phyloP scores from a whole-genome alignment of 2,113 vertebrate genomes.

The Gyps fulvus region DNA sequence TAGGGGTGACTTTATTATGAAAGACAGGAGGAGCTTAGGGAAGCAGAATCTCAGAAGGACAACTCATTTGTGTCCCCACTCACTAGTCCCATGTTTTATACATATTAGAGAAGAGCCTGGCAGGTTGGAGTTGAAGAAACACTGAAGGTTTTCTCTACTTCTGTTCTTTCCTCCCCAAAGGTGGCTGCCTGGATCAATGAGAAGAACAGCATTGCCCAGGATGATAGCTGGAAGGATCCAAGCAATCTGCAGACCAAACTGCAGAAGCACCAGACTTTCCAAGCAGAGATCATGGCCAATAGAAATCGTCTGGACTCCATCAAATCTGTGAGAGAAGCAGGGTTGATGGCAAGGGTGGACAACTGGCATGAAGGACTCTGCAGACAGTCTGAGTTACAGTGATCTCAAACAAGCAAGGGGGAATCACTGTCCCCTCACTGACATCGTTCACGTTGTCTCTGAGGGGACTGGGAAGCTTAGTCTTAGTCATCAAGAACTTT shows the following conservation, averaged over 20 bases:
- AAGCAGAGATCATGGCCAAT: constrained; percentile 81
- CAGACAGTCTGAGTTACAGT: not conserved
- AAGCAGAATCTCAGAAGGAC: not conserved
- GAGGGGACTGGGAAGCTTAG: not conserved
- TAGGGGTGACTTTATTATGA: not conserved
- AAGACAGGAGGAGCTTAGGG: not conserved
- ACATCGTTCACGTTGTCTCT: not conserved
- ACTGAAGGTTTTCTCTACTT: not conserved
- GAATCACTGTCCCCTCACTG: not conserved
- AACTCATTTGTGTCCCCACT: not conserved
- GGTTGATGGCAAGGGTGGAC: not conserved
- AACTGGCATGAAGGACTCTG: not conserved
- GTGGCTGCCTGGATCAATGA: constrained; percentile 84
- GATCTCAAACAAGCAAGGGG: not conserved
- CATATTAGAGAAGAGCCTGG: not conserved
- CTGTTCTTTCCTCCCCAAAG: constrained; percentile 55
- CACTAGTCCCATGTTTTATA: not conserved
- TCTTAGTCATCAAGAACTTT: not conserved
- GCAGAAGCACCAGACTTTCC: constrained; percentile 82
- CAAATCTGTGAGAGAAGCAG: constrained; percentile 63
- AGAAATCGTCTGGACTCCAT: constrained; percentile 71
- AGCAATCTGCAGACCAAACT: constrained; percentile 83
- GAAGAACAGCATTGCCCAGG: constrained; percentile 81
- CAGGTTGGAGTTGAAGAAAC: not conserved
- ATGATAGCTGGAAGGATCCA: constrained; percentile 83